Evolutionary conservation across 2,797 vertebrate species (phyloP).

Genomic region (Peromyscus eremicus): DNA sequence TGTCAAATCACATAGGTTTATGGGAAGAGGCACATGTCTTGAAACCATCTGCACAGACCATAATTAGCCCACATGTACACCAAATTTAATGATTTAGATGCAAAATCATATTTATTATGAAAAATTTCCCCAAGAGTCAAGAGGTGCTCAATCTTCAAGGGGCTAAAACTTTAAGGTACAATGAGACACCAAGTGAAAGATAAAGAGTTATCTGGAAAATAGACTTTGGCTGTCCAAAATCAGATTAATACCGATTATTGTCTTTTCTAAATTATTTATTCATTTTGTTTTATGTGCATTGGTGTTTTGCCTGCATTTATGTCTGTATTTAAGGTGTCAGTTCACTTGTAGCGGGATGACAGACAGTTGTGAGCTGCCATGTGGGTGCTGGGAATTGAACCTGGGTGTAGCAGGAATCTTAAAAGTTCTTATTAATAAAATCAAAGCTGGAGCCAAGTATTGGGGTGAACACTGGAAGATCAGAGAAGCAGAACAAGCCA

Average conservation of each 20-base stretch:
- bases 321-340: background rate
- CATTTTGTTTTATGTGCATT: background rate
- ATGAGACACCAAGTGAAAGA: background rate
- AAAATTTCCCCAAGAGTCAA: constrained; percentile 36
- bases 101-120: constrained; percentile 12
- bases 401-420: too few relatives aligned
- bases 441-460: too few relatives aligned
- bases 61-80: background rate
- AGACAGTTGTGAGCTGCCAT: background rate
- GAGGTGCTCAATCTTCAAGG: background rate
- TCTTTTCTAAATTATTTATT: background rate
- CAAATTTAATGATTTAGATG: constrained; percentile 35
- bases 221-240: background rate
- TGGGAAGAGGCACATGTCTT: background rate
- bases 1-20: constrained; percentile 3
- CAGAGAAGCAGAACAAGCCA: too few relatives aligned
- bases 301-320: background rate
- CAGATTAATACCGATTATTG: background rate
- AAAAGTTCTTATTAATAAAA: too few relatives aligned
- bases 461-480: too few relatives aligned
- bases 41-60: background rate
- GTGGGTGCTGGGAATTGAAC: background rate
- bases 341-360: background rate
- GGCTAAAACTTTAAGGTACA: background rate
- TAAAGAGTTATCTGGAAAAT: background rate